phyloP scores from a whole-genome alignment of 2,797 vertebrate species.

The Poliocrania exsul region DNA sequence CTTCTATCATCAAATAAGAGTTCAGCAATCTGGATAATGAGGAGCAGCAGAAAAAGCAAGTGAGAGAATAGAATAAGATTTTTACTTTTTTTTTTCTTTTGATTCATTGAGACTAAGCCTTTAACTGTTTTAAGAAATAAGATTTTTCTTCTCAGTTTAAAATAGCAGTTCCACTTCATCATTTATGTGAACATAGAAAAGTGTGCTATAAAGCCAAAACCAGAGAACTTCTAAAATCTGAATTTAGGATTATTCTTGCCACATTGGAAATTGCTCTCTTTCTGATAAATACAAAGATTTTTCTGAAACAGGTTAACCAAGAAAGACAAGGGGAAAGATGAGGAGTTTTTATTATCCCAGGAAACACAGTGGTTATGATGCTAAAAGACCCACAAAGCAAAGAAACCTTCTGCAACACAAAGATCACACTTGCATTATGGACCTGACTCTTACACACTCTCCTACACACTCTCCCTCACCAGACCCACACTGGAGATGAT shows the following conservation, averaged over 20 bases:
- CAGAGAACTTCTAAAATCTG: slow-evolving; percentile 26
- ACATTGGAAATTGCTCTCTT: not conserved
- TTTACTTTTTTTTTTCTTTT: not conserved
- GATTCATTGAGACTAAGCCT: slow-evolving; percentile 22
- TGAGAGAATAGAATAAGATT: not conserved
- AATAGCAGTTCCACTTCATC: slow-evolving; percentile 19
- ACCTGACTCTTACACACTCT: not conserved
- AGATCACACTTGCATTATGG: not conserved
- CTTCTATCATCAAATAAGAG: slow-evolving; percentile 55
- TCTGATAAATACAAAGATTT: not conserved
- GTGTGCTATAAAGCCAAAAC: not conserved
- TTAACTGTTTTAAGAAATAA: slow-evolving; percentile 32
- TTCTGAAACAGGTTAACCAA: not conserved
- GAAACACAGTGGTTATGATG: not conserved
- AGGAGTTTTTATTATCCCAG: not conserved
- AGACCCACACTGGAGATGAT: not conserved
- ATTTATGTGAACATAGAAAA: not conserved
- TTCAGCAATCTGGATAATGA: slow-evolving; percentile 54
- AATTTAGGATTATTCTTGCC: slow-evolving; percentile 18
- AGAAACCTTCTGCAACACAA: not conserved
- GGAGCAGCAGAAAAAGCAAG: slow-evolving; percentile 48
- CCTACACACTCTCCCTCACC: not conserved
- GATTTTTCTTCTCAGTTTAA: slow-evolving; percentile 16
- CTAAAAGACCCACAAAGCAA: not conserved
- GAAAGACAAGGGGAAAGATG: not conserved